These are phyloP conservation scores for Cryptomyrus ogoouensis DNA, from an alignment of 2,113 vertebrate genomes.

Conservation along the genomic window DNA sequence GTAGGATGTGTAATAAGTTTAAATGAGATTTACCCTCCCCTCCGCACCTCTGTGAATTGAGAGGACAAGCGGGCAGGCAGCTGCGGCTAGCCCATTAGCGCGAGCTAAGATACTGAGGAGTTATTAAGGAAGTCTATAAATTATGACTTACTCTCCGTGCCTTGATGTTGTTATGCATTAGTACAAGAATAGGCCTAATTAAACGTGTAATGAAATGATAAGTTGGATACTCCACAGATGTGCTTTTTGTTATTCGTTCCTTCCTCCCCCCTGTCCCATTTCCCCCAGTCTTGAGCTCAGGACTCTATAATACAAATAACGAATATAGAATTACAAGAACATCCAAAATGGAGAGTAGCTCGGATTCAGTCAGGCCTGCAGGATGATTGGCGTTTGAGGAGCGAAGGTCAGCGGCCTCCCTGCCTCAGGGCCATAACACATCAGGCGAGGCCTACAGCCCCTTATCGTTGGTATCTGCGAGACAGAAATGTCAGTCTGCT, in stretches of 20 bases:
- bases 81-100: not conserved
- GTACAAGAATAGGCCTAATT: not conserved
- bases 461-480: not conserved
- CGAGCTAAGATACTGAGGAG: not conserved
- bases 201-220: not conserved
- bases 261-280: not conserved
- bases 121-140: conserved; percentile 12
- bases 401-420: no score
- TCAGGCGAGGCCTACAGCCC: not conserved
- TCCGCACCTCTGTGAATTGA: not conserved
- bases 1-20: conserved; percentile 13
- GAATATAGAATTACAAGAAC: not conserved
- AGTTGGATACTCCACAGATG: not conserved
- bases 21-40: conserved; percentile 13
- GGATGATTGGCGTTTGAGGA: not conserved
- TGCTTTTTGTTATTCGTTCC: not conserved
- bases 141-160: not conserved
- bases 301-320: not conserved
- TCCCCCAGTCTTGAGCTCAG: not conserved
- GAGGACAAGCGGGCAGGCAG: not conserved
- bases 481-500: not conserved
- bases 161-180: conserved; percentile 9
- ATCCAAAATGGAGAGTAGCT: not conserved
- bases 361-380: not conserved
- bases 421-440: not conserved